phyloP scores from a whole-genome alignment of 2,797 vertebrate genomes.

The Muscicapa comitata region DNA sequence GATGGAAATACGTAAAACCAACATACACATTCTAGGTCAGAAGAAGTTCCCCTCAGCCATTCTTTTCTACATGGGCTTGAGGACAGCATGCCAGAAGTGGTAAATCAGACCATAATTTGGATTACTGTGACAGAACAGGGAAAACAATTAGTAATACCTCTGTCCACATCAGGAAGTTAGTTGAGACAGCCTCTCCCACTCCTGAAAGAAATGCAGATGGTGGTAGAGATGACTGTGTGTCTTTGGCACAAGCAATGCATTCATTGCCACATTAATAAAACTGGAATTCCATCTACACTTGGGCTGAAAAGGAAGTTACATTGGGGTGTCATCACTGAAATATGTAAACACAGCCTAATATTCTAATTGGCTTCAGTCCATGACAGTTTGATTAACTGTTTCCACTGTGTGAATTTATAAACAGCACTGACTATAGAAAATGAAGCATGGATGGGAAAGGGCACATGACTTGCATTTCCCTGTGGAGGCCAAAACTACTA shows the following conservation, averaged over 20 bases:
- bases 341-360: neutral
- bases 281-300: neutral
- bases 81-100: neutral
- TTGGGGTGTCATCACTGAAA: neutral
- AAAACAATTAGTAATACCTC: neutral
- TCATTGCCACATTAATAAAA: neutral
- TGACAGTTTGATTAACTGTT: constrained; percentile 10
- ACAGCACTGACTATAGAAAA: neutral
- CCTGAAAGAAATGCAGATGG: constrained; percentile 7
- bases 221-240: neutral
- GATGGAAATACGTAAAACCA: neutral
- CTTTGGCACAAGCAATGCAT: neutral
- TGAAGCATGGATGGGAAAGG: neutral
- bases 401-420: neutral
- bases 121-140: neutral
- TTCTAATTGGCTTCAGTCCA: neutral
- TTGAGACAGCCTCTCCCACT: neutral
- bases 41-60: neutral
- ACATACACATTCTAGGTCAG: neutral
- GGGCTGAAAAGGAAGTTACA: constrained; percentile 12
- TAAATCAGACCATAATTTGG: neutral
- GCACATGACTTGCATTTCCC: neutral
- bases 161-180: neutral
- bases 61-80: neutral
- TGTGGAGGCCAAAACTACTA: neutral